Evolutionary conservation across 35 echinoderm and acorn worm species (phyloP).

Genomic region (Antedon bifida): DNA sequence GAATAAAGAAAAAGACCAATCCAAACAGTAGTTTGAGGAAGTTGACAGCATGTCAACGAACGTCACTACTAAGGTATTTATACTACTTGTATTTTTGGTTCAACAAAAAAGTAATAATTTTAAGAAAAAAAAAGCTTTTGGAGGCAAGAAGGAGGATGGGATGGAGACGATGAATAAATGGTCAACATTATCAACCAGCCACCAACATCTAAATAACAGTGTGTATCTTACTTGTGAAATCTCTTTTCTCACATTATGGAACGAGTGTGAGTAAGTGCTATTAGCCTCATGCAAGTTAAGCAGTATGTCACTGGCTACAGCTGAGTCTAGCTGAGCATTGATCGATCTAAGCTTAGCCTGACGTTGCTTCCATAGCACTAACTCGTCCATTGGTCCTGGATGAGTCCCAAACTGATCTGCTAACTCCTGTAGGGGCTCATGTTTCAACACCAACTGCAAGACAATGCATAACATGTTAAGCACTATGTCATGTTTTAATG

Average conservation of each 20-base stretch:
- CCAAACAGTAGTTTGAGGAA: too few relatives aligned
- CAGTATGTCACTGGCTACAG: conserved; percentile 68
- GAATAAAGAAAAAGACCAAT: too few relatives aligned
- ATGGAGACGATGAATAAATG: too few relatives aligned
- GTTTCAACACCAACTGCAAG: conserved; percentile 64
- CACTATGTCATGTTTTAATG: not conserved
- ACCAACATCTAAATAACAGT: too few relatives aligned
- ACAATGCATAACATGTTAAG: not conserved
- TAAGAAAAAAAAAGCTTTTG: too few relatives aligned
- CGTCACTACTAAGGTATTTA: too few relatives aligned
- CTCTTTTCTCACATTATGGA: conserved; percentile 86
- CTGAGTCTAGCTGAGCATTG: conserved; percentile 73
- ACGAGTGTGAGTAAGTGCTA: conserved; percentile 85
- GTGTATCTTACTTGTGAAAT: conserved; percentile 83
- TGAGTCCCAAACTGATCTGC: conserved; percentile 32
- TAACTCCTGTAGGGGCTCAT: conserved; percentile 74
- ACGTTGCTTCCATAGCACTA: conserved; percentile 54
- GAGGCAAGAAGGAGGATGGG: too few relatives aligned
- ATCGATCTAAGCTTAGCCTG: conserved; percentile 49
- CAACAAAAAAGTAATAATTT: too few relatives aligned
- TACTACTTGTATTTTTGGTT: too few relatives aligned
- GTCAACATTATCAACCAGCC: too few relatives aligned
- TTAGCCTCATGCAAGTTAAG: conserved; percentile 86
- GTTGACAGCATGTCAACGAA: too few relatives aligned
- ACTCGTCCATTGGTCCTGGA: conserved; percentile 71